Conservation (phyloP, 2,888 invertebrate species). For the Ophion slaviceki region DNA sequence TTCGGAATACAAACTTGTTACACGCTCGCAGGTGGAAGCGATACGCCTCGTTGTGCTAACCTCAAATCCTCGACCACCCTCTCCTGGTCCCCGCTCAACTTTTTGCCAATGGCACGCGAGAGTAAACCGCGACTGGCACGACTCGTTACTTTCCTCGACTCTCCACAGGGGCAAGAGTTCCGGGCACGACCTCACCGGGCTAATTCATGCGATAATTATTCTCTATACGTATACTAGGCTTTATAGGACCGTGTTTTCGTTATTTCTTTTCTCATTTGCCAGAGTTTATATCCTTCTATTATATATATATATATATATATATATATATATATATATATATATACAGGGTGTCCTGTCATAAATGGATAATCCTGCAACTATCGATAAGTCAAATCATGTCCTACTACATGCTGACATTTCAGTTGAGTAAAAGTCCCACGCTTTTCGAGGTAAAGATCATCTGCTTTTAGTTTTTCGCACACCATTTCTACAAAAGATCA, state of each 20-base stretch:
- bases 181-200: conserved; percentile 52
- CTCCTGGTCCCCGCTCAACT: conserved; percentile 28
- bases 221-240: conserved; percentile 38
- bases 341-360: no score
- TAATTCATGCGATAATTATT: conserved; percentile 67
- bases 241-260: conserved; percentile 55
- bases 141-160: conserved; percentile 59
- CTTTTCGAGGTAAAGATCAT: no score
- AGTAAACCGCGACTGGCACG: conserved; percentile 66
- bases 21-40: conserved; percentile 41
- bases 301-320: conserved; percentile 1
- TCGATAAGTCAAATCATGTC: no score
- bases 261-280: conserved; percentile 56
- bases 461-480: no score
- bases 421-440: no score
- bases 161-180: conserved; percentile 57
- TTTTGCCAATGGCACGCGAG: conserved; percentile 64
- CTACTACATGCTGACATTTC: no score
- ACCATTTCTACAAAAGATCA: no score
- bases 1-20: conserved; percentile 44
- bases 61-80: conserved; percentile 54
- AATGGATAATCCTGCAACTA: no score
- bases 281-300: conserved; percentile 31
- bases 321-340: conserved; percentile 4
- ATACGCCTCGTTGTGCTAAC: conserved; percentile 27